Evolutionary conservation across 2,888 invertebrate genomes (phyloP), one percentile per base, ranked within the genome.

Genomic region (Atrina japonica): DNA sequence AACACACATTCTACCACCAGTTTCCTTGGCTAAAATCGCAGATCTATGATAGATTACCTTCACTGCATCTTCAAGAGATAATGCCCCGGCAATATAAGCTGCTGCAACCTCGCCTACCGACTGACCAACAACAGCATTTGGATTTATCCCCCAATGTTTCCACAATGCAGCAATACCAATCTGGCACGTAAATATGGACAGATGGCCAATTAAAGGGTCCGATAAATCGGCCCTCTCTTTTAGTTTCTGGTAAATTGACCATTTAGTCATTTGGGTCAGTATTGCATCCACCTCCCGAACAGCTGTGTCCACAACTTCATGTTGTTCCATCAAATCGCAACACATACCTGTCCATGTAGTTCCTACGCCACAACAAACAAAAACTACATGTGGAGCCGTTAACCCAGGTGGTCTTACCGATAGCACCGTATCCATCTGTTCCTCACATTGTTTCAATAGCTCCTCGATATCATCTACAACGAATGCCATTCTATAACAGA

Each of bases 301-400:
- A 7, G 73, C 66, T n/a, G 71, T 59, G 21, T 70, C 52, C 59
- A 86, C 86, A 0, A 78, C 66, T 0, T 52, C 47, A 29, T 72
- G 68, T 49, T 58, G 64, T 16, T 40, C 6, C 63, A 83, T 71
- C 50, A 86, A 41, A 45, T 81, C 80, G 43, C 56, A 50, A 49
- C 85, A 81, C 87, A 87, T 87, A 6, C 84, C 84, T 14, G 66
- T 69, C 85, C 84, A 86, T 7, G 76, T 66, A 21, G 85, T 86
- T 11, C 87, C 86, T 59, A 85, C 83, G 0, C 87, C 86, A 73
- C 84, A 78, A 65, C 80, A 87, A 1, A 86, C 83, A 61, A 83
- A 86, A 3, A 84, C 65, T 9, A 83, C 43, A 27, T 66, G 66
- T 41, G 61, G 70, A 29, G 52, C 45, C 11, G 43, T 61, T 11